Percentiles rank a stretch among this genome's conserved stretches.
These are phyloP conservation scores for Emys orbicularis DNA, from an alignment of 2,797 vertebrate species.

Conservation along the genomic window DNA sequence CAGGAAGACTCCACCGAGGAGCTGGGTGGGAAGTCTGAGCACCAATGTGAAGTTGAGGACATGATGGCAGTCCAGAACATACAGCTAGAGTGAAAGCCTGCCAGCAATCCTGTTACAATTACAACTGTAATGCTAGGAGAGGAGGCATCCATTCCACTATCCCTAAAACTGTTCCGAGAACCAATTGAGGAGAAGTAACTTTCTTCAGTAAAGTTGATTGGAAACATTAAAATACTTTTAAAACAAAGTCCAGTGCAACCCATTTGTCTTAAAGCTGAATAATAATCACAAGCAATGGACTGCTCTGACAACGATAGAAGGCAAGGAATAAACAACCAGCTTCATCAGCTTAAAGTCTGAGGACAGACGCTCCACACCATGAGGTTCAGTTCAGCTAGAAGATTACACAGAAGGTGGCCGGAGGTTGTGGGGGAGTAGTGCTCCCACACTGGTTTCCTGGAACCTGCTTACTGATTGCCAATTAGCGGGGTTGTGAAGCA, in stretches of 20 bases:
- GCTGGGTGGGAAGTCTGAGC: not conserved
- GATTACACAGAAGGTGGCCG: not conserved
- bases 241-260: not conserved
- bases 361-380: conserved; percentile 14
- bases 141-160: conserved; percentile 5
- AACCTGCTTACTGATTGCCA: not conserved
- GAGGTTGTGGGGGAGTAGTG: not conserved
- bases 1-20: not conserved
- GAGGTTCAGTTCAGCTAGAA: not conserved
- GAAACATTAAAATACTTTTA: conserved; percentile 9
- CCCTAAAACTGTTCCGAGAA: conserved; percentile 25
- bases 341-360: conserved; percentile 7
- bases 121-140: conserved; percentile 10
- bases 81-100: not conserved
- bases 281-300: not conserved
- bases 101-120: conserved; percentile 28
- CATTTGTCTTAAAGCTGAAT: not conserved
- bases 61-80: not conserved
- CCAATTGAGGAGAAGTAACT: not conserved
- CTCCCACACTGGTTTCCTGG: not conserved
- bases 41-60: not conserved
- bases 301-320: conserved; percentile 36
- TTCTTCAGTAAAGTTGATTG: not conserved
- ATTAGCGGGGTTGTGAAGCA: not conserved
- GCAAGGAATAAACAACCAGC: not conserved